Percentiles rank a stretch among this genome's conserved stretches.
Evolutionary conservation across 92 coral and sea anemone species (phyloP).

Genomic region (Actinostola sp.): DNA sequence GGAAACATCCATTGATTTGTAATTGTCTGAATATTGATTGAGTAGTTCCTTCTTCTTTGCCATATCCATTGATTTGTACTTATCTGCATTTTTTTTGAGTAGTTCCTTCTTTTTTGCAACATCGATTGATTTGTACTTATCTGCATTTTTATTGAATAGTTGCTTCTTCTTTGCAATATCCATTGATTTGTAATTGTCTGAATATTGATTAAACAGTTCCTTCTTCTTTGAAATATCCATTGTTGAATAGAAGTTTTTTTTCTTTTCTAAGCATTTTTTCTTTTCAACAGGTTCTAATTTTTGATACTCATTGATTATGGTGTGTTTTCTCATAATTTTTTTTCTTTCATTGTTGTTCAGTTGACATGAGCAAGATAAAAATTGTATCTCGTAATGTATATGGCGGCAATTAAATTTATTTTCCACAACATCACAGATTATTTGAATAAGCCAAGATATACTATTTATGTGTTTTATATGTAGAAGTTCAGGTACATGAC

Average conservation of each 20-base stretch:
- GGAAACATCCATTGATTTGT: too few species aligned
- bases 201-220: too few species aligned
- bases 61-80: conserved; percentile 41
- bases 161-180: not conserved
- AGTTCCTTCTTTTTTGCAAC: conserved; percentile 12
- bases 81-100: conserved; percentile 7
- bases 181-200: too few species aligned
- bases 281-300: conserved; percentile 28
- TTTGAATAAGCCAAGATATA: conserved; percentile 24
- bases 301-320: conserved; percentile 24
- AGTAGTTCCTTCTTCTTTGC: conserved; percentile 28
- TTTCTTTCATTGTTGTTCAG: conserved; percentile 54
- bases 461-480: conserved; percentile 38
- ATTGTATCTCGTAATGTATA: conserved; percentile 40
- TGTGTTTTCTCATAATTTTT: conserved; percentile 48
- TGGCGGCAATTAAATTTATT: conserved; percentile 18
- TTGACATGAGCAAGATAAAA: conserved; percentile 48
- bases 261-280: not conserved
- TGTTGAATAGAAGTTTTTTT: not conserved
- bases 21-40: conserved; percentile 18
- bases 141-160: not conserved
- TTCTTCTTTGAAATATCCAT: too few species aligned
- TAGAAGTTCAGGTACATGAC: conserved; percentile 34
- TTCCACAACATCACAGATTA: conserved; percentile 29
- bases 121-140: conserved; percentile 25